phyloP scores from a whole-genome alignment of 2,888 invertebrate genomes.

The Drosophila tanythrix region DNA sequence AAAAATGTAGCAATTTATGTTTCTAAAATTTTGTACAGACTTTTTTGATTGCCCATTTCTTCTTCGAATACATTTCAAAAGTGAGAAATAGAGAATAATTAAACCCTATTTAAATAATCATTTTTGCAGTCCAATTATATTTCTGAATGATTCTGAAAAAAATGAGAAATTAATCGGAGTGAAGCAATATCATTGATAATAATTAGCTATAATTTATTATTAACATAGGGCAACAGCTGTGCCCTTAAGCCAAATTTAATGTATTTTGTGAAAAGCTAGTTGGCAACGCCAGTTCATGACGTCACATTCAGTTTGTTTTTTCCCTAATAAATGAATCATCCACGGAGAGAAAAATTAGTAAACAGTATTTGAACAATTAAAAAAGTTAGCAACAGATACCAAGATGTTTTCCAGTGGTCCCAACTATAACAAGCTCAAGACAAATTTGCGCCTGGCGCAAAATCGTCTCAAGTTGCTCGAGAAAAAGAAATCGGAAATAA shows the following conservation, averaged over 20 bases:
- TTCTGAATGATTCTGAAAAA: not conserved
- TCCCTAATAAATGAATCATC: conserved; percentile 61
- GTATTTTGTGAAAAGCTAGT: conserved; percentile 4
- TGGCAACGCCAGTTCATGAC: conserved; percentile 53
- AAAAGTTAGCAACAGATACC: conserved; percentile 21
- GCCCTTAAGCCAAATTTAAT: conserved; percentile 3
- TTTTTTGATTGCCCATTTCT: not conserved
- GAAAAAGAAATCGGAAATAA: conserved; percentile 98
- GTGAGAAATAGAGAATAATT: not conserved
- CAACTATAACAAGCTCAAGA: conserved; percentile 98
- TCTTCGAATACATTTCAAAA: not conserved
- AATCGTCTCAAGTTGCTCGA: conserved; percentile 97
- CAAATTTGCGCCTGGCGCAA: conserved; percentile 95
- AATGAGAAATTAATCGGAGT: no score
- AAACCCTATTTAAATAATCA: not conserved
- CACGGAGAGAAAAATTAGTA: conserved; percentile 17
- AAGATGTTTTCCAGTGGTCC: conserved; percentile 95
- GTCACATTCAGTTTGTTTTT: conserved; percentile 66
- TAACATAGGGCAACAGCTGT: not conserved
- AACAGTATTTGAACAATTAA: conserved; percentile 16
- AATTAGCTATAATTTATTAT: not conserved
- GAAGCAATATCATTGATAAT: not conserved
- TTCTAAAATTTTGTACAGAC: not conserved
- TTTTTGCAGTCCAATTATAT: not conserved
- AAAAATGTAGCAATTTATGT: not conserved